Conservation (phyloP, 2,113 vertebrate genomes). For the Setophaga kirtlandii region DNA sequence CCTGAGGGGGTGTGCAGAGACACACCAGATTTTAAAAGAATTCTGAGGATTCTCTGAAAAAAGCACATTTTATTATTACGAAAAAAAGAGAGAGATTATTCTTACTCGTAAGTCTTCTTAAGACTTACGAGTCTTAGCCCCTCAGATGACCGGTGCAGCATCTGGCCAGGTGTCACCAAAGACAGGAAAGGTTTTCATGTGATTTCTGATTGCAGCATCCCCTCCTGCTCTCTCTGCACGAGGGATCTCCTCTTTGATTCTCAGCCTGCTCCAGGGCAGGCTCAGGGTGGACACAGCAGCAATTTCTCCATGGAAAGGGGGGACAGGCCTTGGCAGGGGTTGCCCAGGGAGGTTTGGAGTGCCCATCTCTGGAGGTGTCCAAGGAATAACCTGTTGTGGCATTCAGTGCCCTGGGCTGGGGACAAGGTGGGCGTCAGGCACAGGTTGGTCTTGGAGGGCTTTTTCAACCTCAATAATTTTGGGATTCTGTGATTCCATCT, state of each 20-base stretch:
- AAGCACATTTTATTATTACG: background rate
- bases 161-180: background rate
- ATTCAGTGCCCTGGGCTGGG: background rate
- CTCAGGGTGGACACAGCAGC: background rate
- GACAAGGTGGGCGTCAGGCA: fast-evolving
- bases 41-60: background rate
- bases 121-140: background rate
- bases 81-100: background rate
- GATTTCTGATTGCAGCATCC: background rate
- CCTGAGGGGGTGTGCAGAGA: background rate
- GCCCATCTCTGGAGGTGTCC: background rate
- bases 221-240: background rate
- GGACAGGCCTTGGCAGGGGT: background rate
- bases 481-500: background rate
- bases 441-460: background rate
- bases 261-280: background rate
- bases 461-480: background rate
- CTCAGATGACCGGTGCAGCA: background rate
- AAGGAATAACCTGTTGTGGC: background rate
- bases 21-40: background rate
- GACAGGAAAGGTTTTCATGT: background rate
- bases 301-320: background rate
- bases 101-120: background rate
- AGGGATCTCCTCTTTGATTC: background rate
- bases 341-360: background rate